These are phyloP conservation scores for Drosophila truncata DNA, from an alignment of 1,140 invertebrate genomes.

Conservation along the genomic window DNA sequence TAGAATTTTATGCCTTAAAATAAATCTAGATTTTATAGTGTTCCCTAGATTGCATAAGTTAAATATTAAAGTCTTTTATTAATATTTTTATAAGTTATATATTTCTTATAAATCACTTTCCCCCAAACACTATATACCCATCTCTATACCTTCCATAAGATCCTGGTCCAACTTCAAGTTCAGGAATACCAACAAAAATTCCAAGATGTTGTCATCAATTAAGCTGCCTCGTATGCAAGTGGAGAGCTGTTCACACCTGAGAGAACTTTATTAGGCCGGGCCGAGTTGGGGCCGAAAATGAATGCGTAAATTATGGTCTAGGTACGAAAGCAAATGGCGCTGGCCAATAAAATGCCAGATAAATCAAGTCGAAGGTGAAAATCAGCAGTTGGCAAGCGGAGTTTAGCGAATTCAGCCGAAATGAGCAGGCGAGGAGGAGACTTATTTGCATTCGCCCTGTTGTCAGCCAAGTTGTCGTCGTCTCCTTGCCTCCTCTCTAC, in stretches of 20 bases:
- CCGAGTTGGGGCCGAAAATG: conserved; percentile 3
- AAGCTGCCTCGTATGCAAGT: conserved; percentile 56
- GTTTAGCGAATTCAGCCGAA: conserved; percentile 52
- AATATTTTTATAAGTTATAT: background rate
- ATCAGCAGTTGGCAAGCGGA: conserved; percentile 46
- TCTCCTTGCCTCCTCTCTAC: conserved; percentile 7
- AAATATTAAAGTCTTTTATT: background rate
- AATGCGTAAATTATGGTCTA: conserved; percentile 76
- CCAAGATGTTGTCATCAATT: conserved; percentile 85
- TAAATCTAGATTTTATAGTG: background rate
- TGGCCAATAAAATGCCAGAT: conserved; percentile 60
- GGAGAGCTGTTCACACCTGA: conserved; percentile 73
- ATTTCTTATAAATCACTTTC: background rate
- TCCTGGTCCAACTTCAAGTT: conserved; percentile 49
- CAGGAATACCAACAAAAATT: conserved; percentile 80
- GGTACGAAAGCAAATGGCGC: conserved; percentile 60
- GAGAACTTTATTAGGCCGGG: conserved; percentile 80
- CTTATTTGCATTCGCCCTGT: conserved; percentile 76
- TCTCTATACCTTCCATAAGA: background rate
- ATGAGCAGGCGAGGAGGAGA: conserved; percentile 45
- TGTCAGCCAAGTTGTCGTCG: conserved; percentile 56
- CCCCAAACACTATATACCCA: background rate
- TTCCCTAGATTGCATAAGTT: too few species aligned
- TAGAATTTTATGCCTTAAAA: too few species aligned
- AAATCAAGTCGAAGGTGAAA: conserved; percentile 61